Percentiles rank a stretch among this genome's conserved stretches.
Conservation (phyloP, 2,113 vertebrate genomes). For the Pandion haliaetus region DNA sequence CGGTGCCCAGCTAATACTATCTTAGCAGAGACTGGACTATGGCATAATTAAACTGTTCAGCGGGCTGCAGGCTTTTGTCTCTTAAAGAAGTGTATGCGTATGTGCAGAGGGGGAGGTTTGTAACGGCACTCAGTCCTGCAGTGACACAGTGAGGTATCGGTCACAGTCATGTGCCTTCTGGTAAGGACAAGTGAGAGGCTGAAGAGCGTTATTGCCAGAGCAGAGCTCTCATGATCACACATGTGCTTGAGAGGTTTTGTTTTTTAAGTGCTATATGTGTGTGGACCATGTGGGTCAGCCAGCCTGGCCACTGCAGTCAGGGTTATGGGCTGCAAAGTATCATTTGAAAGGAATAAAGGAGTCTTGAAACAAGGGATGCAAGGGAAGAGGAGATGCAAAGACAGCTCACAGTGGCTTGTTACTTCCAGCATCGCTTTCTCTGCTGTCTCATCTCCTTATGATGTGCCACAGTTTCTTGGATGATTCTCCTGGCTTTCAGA, state of each 20-base stretch:
- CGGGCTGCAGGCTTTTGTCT: not conserved
- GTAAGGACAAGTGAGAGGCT: not conserved
- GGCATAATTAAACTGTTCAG: not conserved
- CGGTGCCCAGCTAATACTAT: not conserved
- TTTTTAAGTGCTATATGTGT: not conserved
- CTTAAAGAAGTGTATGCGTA: not conserved
- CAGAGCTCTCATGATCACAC: not conserved
- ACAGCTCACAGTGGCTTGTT: not conserved
- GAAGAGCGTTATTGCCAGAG: not conserved
- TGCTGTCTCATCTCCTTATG: not conserved
- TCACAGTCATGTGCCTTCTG: not conserved
- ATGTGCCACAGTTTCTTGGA: not conserved
- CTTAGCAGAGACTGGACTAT: not conserved
- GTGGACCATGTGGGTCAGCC: not conserved
- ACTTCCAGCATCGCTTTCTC: not conserved
- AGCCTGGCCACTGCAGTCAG: not conserved
- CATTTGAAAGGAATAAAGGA: not conserved
- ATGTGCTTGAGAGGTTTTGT: not conserved
- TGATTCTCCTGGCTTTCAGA: not conserved
- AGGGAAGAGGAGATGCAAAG: not conserved
- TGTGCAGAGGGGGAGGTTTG: not conserved
- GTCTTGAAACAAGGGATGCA: not conserved
- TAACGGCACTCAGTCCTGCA: fast-evolving
- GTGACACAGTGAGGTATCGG: not conserved
- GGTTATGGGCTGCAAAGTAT: not conserved